phyloP scores from a whole-genome alignment of 2,113 vertebrate species.

The Scartelaos histophorus region DNA sequence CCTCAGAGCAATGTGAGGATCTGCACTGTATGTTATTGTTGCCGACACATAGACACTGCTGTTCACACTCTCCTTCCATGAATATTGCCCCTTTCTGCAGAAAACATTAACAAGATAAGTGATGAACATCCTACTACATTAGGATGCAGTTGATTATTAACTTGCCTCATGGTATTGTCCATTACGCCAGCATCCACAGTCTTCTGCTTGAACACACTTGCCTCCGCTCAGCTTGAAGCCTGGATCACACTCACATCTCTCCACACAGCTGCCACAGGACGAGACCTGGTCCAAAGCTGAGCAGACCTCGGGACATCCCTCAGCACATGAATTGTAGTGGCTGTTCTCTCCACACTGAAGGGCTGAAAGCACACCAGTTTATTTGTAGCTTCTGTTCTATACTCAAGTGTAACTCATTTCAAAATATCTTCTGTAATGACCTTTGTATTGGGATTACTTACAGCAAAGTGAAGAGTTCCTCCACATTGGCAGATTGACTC shows the following conservation, averaged over 20 bases:
- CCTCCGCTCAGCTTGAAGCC: constrained; percentile 75
- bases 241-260: constrained; percentile 75
- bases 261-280: constrained; percentile 71
- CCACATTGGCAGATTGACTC: constrained; percentile 72
- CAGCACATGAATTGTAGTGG: constrained; percentile 73
- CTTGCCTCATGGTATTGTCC: constrained; percentile 72
- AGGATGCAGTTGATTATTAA: not conserved
- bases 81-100: constrained; percentile 73
- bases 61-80: constrained; percentile 70
- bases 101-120: constrained; percentile 13
- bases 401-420: too few species aligned
- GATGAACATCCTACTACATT: not conserved
- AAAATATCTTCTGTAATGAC: not conserved
- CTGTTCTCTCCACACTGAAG: constrained; percentile 70
- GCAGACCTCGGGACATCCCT: constrained; percentile 74
- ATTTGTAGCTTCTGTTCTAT: not conserved
- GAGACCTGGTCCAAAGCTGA: constrained; percentile 47
- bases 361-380: constrained; percentile 44
- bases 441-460: constrained; percentile 63
- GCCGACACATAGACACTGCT: constrained; percentile 75
- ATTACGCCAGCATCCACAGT: constrained; percentile 78
- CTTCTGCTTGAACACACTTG: constrained; percentile 65
- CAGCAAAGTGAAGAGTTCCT: constrained; percentile 80
- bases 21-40: constrained; percentile 65
- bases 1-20: constrained; percentile 66